phyloP scores from a whole-genome alignment of 2,797 vertebrate genomes.

The Phoebastria nigripes region DNA sequence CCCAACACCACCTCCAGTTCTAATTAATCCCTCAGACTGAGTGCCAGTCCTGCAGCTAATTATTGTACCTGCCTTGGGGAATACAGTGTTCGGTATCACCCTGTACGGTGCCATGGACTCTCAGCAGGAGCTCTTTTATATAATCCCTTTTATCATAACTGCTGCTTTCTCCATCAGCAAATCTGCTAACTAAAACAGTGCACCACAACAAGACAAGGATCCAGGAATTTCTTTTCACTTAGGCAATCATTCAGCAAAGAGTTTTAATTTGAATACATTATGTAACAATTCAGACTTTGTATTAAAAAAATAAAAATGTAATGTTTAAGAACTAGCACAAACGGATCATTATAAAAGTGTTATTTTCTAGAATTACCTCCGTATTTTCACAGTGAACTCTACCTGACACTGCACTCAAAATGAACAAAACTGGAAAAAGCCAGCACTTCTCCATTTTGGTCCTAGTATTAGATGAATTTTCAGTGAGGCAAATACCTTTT shows the following conservation, averaged over 20 bases:
- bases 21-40: conserved; percentile 50
- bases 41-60: conserved; percentile 33
- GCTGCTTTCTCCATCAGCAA: conserved; percentile 51
- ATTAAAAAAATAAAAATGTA: neutral
- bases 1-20: conserved; percentile 15
- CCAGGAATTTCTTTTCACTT: neutral
- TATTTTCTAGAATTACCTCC: neutral
- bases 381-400: neutral
- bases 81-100: conserved; percentile 34
- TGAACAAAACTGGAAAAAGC: neutral
- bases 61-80: conserved; percentile 17
- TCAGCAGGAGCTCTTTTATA: conserved; percentile 5
- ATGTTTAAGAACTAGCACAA: neutral
- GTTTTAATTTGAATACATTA: neutral
- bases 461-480: neutral
- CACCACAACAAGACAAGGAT: neutral
- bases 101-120: neutral
- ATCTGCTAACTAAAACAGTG: neutral
- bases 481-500: neutral
- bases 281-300: neutral
- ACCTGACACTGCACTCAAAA: neutral
- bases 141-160: conserved; percentile 37
- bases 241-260: neutral
- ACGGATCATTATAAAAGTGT: neutral
- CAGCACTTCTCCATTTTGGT: neutral